Conservation (phyloP, 2,113 vertebrate genomes). For the Lathamus discolor region DNA sequence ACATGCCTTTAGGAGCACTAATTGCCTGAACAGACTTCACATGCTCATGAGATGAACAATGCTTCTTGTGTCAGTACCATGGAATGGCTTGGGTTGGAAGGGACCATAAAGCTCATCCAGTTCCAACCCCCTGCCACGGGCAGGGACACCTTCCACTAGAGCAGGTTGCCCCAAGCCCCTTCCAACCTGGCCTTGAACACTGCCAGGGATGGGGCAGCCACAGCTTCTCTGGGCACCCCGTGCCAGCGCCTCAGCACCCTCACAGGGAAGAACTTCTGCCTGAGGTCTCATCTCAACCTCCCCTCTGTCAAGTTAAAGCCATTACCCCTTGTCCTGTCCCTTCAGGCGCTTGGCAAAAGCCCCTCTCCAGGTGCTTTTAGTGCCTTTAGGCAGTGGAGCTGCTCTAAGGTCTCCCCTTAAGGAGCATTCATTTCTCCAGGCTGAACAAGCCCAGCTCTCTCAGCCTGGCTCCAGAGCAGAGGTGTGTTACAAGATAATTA, state of each 20-base stretch:
- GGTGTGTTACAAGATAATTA: background rate
- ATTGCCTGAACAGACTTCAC: background rate
- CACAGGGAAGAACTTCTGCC: background rate
- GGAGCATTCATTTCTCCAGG: background rate
- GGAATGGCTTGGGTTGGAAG: background rate
- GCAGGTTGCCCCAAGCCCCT: background rate
- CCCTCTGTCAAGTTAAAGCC: background rate
- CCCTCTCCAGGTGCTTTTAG: background rate
- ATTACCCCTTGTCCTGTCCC: background rate
- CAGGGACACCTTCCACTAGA: background rate
- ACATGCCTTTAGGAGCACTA: background rate
- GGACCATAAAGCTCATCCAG: background rate
- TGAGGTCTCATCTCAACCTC: background rate
- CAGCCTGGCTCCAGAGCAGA: background rate
- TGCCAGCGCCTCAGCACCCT: background rate
- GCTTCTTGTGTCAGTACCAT: background rate
- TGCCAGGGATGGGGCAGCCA: background rate
- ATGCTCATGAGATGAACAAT: background rate
- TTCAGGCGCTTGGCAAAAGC: background rate
- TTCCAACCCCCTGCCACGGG: background rate
- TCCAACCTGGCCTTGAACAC: background rate
- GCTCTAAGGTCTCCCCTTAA: background rate
- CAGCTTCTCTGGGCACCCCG: background rate
- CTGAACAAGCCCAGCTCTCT: background rate
- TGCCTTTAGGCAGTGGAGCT: background rate